Conservation (phyloP, 2,113 vertebrate genomes). For the Nanorana parkeri region DNA sequence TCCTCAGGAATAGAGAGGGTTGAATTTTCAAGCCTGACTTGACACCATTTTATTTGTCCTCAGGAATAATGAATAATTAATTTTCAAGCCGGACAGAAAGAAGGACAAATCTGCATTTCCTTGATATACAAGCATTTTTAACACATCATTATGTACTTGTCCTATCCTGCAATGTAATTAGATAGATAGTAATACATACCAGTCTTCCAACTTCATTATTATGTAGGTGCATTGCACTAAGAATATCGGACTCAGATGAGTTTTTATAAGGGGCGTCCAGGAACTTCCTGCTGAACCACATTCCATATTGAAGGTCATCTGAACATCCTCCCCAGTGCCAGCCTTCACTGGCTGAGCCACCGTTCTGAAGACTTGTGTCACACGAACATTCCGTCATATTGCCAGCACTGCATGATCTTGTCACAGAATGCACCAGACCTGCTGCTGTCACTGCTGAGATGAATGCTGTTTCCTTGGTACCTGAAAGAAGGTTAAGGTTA, state of each 20-base stretch:
- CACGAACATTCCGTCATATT: conserved; percentile 94
- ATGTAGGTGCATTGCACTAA: conserved; percentile 84
- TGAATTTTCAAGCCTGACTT: too few species aligned
- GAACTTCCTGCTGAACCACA: conserved; percentile 92
- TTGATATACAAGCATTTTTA: too few species aligned
- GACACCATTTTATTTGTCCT: too few species aligned
- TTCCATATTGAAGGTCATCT: conserved; percentile 88
- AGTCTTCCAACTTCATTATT: conserved; percentile 93
- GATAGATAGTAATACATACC: conserved; percentile 71
- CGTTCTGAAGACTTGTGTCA: conserved; percentile 76
- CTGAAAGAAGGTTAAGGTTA: conserved; percentile 68
- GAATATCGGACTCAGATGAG: conserved; percentile 64
- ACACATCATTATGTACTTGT: too few species aligned
- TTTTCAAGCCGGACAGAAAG: too few species aligned
- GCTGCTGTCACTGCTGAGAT: conserved; percentile 89
- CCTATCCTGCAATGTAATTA: background rate
- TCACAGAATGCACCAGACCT: conserved; percentile 88
- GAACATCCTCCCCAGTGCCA: conserved; percentile 99
- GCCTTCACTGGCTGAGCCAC: conserved; percentile 75
- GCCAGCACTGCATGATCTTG: conserved; percentile 88
- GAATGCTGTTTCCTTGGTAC: conserved; percentile 93
- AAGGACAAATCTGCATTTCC: too few species aligned
- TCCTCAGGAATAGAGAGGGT: too few species aligned
- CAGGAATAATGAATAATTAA: too few species aligned
- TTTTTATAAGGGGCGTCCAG: conserved; percentile 77